Evolutionary conservation across 2,888 invertebrate genomes (phyloP), one percentile per base, ranked within the genome.

Genomic region (Drosophila diplacantha): DNA sequence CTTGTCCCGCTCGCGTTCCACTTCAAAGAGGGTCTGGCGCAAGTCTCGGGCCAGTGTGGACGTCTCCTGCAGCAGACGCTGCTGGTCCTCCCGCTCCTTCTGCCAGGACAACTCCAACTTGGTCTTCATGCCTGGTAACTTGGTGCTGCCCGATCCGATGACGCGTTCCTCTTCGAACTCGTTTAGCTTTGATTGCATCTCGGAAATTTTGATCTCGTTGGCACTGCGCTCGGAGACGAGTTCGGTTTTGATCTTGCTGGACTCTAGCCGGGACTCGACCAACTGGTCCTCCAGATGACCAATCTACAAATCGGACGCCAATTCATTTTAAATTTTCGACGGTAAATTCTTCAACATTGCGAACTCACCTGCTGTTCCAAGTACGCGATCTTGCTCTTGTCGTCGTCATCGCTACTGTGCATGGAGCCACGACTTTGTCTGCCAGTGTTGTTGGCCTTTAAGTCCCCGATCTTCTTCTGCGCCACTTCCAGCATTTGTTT

Each of bases 61-160:
- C 0, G 96, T 96, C 89, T 97, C 97, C 85, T 96, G 95, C 31
- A 97, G 89, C 37, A 97, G 88, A n/a, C 96, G 90, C 75, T 96
- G 96, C 81, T 96, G 96, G 81, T 97, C 96, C 86, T 96, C 96
- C 22, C 97, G 90, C 87, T 97, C 97, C 86, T 96, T 97, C 84
- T 96, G 96, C 97, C 97, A 97, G 0, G 96, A 95, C 16, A 97
- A 89, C 86, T 97, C 96, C 91, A 97, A 93, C 53, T 95, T 92
- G 2, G 96, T 95, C 81, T 94, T 93, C 75, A 95, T 90, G 5
- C 96, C 96, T 0, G 95, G 94, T 69, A 96, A 93, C 84, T 96
- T 94, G 2, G 95, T 94, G 65, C 96, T 90, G 0, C 96, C 96
- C 26, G 94, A 93, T 16, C 93, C 93, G 29, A 97, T 89, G 53